Evolutionary conservation across 2,797 vertebrate genomes (phyloP), one percentile per base, ranked within the genome.

Genomic region (Pygocentrus nattereri): DNA sequence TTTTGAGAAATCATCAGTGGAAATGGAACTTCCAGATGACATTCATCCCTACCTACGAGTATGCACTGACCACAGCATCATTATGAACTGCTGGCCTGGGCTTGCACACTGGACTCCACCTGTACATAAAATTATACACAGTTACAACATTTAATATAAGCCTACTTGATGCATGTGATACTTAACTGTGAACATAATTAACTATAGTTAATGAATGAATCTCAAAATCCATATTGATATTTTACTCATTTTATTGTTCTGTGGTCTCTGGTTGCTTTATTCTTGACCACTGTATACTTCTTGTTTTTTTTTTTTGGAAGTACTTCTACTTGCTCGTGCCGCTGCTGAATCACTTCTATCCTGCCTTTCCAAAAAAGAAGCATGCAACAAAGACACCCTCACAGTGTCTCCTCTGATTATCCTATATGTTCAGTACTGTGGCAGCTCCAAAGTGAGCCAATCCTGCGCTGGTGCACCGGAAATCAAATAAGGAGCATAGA

Each of bases 401-500:
- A 49, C 25, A 47, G 69, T 52, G 69, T 30, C 44, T 70, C 10
- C 49, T 72, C 25, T 52, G 50, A 30, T 52, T 27, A 52, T 16
- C 69, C 49, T 10, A 15, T n/a, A 19, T 21, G 79, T 68, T 68
- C 56, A 44, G 74, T 61, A 59, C n/a, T 18, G 64, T 31, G 79
- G 61, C 73, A 76, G 71, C 76, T 58, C 72, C 71, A 59, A 27
- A 80, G 44, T 16, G 49, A 73, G 74, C 25, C 62, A 78, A 82
- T 86, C 73, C 80, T 68, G 47, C 80, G 54, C 30, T 44, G n/a
- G 80, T 85, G 64, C 69, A 44, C 31, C 64, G 79, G 78, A 86
- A 79, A 84, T 86, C 80, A 84, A 82, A 80, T 61, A 79, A 72
- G 56, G 49, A 73, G n/a, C 27, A 13, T 6, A 73, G 50, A 31